These are phyloP conservation scores for Rhodophaea formosa DNA, from an alignment of 2,888 invertebrate genomes.

Conservation along the genomic window DNA sequence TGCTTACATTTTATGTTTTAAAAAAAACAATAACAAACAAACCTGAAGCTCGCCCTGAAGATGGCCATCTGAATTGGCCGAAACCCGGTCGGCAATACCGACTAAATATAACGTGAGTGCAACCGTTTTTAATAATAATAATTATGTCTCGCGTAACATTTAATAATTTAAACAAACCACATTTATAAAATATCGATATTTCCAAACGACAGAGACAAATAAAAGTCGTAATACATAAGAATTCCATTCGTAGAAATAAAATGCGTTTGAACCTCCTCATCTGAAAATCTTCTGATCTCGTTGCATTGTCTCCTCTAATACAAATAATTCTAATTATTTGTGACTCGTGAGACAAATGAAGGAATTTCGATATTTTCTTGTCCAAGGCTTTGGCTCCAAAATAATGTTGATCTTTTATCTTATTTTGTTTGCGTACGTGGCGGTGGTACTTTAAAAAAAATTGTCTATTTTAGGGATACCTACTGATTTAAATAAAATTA, in stretches of 20 bases:
- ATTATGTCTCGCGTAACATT: too few relatives aligned
- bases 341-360: conserved; percentile 14
- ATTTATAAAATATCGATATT: too few relatives aligned
- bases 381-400: not conserved
- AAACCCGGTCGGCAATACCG: too few relatives aligned
- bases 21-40: too few relatives aligned
- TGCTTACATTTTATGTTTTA: too few relatives aligned
- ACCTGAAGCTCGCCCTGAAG: too few relatives aligned
- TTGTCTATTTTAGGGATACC: too few relatives aligned
- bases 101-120: too few relatives aligned
- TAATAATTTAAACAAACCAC: too few relatives aligned
- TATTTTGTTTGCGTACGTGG: not conserved
- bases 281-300: conserved; percentile 36
- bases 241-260: conserved; percentile 26
- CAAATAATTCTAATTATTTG: conserved; percentile 36
- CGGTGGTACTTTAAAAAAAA: not conserved
- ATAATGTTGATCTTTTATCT: not conserved
- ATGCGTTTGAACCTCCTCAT: conserved; percentile 29
- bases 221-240: conserved; percentile 27
- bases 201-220: conserved; percentile 22
- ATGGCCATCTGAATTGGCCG: too few relatives aligned
- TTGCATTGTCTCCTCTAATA: conserved; percentile 35
- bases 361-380: conserved; percentile 2
- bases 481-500: too few relatives aligned
- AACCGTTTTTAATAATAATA: too few relatives aligned